Evolutionary conservation across 2,113 vertebrate genomes (phyloP).

Genomic region (Tachysurus vachellii): DNA sequence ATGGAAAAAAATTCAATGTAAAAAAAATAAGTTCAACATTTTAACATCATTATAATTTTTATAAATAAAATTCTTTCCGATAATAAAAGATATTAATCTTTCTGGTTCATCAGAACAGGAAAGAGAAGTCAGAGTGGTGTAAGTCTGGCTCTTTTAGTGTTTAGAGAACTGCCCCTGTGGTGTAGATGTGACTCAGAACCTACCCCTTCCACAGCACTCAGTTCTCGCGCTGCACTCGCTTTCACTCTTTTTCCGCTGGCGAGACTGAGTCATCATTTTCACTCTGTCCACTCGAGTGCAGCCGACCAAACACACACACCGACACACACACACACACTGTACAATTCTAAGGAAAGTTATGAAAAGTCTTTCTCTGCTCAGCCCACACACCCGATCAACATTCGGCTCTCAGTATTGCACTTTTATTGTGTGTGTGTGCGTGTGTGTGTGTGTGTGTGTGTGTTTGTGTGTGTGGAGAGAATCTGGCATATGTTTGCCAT

Average conservation of each 20-base stretch:
- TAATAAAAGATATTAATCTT: not conserved
- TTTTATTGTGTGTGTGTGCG: too few relatives aligned
- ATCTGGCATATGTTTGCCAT: conserved; percentile 26
- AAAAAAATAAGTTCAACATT: not conserved
- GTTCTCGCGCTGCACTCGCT: not conserved
- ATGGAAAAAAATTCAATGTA: not conserved
- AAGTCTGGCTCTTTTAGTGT: not conserved
- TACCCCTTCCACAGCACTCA: not conserved
- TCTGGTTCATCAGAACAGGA: not conserved
- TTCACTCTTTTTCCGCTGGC: conserved; percentile 27
- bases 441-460: not conserved
- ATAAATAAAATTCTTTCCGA: not conserved
- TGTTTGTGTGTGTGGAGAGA: conserved; percentile 2
- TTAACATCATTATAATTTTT: not conserved
- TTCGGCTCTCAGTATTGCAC: not conserved
- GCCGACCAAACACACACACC: not conserved
- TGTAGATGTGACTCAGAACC: not conserved
- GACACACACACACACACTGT: not conserved
- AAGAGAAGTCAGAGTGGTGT: not conserved
- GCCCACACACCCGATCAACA: not conserved
- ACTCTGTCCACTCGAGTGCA: conserved; percentile 2
- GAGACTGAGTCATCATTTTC: conserved; percentile 39
- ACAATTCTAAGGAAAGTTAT: not conserved
- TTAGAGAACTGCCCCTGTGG: not conserved
- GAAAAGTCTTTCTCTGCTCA: not conserved